Evolutionary conservation across 1,140 invertebrate species (phyloP).

Genomic region (Plutomurus gul): DNA sequence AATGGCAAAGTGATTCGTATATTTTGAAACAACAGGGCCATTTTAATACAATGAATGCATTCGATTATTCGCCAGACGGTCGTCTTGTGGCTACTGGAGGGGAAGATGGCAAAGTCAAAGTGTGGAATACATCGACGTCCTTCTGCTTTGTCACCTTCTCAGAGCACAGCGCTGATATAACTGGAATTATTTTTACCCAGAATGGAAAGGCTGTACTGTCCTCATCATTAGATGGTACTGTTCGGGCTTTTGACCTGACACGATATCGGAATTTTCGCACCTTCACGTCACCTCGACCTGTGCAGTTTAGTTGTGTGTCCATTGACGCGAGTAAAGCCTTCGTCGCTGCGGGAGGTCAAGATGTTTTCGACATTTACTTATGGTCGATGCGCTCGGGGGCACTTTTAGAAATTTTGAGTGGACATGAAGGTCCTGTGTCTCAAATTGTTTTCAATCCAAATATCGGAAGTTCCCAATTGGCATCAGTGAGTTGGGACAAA

Average conservation of each 20-base stretch:
- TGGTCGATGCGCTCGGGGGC: constrained; percentile 93
- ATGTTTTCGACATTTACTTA: constrained; percentile 92
- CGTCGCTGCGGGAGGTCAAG: constrained; percentile 88
- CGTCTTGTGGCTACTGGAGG: constrained; percentile 89
- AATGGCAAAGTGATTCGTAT: constrained; percentile 99
- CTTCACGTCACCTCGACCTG: constrained; percentile 83
- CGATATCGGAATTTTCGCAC: constrained; percentile 97
- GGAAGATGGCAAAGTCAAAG: constrained; percentile 93
- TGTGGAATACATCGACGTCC: constrained; percentile 88
- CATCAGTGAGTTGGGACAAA: constrained; percentile 92
- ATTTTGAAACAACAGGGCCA: constrained; percentile 97
- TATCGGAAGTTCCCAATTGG: constrained; percentile 72
- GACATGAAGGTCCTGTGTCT: constrained; percentile 89
- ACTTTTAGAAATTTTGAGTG: constrained; percentile 85
- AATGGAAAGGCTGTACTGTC: constrained; percentile 92
- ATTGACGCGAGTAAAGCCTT: constrained; percentile 88
- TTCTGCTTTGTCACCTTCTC: constrained; percentile 95
- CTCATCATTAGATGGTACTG: constrained; percentile 90
- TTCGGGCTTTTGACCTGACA: constrained; percentile 89
- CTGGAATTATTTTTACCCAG: constrained; percentile 80
- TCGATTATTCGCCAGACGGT: constrained; percentile 90
- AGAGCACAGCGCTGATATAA: constrained; percentile 83
- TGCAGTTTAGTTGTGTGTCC: constrained; percentile 90
- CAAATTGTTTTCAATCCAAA: constrained; percentile 79
- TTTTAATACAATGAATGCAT: constrained; percentile 81